Base-by-base conservation (phyloP, 2,888 invertebrate species). In the Diachrysia chrysitis region DNA sequence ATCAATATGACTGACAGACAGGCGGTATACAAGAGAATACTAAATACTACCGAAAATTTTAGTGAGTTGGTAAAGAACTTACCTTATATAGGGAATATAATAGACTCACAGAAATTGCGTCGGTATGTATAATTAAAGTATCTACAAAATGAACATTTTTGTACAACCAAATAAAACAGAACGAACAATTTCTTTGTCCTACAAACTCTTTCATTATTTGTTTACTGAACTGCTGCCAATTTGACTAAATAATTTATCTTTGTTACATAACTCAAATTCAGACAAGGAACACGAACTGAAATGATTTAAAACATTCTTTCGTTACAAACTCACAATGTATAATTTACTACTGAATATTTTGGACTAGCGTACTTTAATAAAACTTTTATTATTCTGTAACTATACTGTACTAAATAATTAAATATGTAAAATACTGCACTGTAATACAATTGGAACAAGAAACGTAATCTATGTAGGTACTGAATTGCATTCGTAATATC, bases 41-140 rank as follows among this genome's bases (percentile, higher is more conserved):
- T 14, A n/a, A n/a, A 14, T 63, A 71, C 65, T 58, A 19, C 42
- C 66, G 63, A 63, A 76, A 66, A 71, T 63, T 32, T 53, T 42
- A 14, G 3, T 0, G 9, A 23, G 19, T 29, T 56, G 17, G 37
- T 57, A 56, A 1, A 23, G 6, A 16, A 55, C 48, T 35, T 58
- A 12, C 19, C 17, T 58, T 29, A n/a, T 19, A 17, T 32, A 37
- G 16, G 17, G 14, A 29, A 14, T 16, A 46, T n/a, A 32, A 37
- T 17, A 19, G 1, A 19, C 10, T 2, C 5, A 37, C 46, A 48
- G 35, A 48, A 65, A 75, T 57, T 48, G 37, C n/a, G 10, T 10
- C n/a, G 16, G n/a, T 42, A 6, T 42, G 42, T n/a, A n/a, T 7
- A 42, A 42, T 42, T 42, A n/a, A n/a, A 42, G 42, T n/a, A 32